Percentiles rank a stretch among this genome's conserved stretches.
These are phyloP conservation scores for Stegodyphus mimosarum DNA, from an alignment of 1,140 invertebrate genomes.

Conservation along the genomic window DNA sequence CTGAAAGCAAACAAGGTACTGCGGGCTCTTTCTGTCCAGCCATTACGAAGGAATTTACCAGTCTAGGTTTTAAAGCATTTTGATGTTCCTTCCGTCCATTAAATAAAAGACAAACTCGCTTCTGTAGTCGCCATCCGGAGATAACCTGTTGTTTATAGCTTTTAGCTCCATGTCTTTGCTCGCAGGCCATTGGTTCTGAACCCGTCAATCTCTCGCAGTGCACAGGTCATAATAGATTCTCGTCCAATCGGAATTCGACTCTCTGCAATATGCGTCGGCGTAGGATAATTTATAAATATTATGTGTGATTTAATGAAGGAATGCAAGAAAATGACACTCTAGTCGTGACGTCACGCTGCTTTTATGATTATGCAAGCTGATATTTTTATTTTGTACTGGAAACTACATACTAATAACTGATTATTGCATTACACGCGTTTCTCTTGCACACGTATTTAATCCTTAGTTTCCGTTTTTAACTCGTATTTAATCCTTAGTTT, in stretches of 20 bases:
- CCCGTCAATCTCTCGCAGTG: slow-evolving; percentile 51
- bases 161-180: slow-evolving; percentile 41
- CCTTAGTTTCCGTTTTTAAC: too few relatives aligned
- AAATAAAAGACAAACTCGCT: slow-evolving; percentile 58
- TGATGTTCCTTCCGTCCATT: slow-evolving; percentile 60
- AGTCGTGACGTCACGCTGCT: slow-evolving; percentile 19
- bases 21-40: slow-evolving; percentile 49
- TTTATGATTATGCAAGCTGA: not conserved
- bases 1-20: slow-evolving; percentile 51
- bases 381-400: too few relatives aligned
- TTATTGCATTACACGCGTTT: too few relatives aligned
- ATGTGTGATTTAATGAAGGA: slow-evolving; percentile 59
- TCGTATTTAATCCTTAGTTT: too few relatives aligned
- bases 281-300: slow-evolving; percentile 55
- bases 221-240: slow-evolving; percentile 55
- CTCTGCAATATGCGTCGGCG: slow-evolving; percentile 51
- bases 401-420: too few relatives aligned
- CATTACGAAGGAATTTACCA: slow-evolving; percentile 57
- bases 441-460: too few relatives aligned
- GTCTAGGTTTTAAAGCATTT: slow-evolving; percentile 61
- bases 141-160: slow-evolving; percentile 61
- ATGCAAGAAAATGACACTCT: slow-evolving; percentile 5
- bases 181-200: slow-evolving; percentile 52
- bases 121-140: slow-evolving; percentile 54
- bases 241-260: slow-evolving; percentile 34